Percentiles rank a stretch among this genome's conserved stretches.
Evolutionary conservation across 2,888 invertebrate genomes (phyloP).

Genomic region (Pharmacophagus antenor): DNA sequence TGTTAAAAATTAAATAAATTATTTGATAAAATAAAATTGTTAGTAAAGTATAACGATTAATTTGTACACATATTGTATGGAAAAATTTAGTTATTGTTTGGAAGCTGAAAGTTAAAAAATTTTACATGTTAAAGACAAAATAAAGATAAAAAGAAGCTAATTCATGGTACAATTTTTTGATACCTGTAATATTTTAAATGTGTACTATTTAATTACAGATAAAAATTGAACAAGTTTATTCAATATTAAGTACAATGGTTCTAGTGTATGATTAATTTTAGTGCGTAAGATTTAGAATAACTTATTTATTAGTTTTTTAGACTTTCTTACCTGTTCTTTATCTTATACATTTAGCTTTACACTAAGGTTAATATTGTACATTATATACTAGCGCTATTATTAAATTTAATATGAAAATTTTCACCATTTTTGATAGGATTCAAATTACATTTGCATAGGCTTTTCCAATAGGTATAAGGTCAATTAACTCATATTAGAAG

Average conservation of each 20-base stretch:
- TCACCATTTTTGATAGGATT: constrained; percentile 5
- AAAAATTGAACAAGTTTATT: constrained; percentile 38
- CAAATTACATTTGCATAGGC: constrained; percentile 1
- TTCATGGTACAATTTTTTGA: background rate
- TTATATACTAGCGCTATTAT: background rate
- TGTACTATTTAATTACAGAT: background rate
- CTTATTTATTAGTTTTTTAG: constrained; percentile 27
- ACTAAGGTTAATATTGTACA: background rate
- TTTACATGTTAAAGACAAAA: background rate
- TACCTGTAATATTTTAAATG: constrained; percentile 1
- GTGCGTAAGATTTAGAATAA: constrained; percentile 30
- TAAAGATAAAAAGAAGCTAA: no score
- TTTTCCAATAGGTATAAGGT: constrained; percentile 21
- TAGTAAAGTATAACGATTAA: background rate
- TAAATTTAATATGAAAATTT: constrained; percentile 10
- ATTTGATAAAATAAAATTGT: no score
- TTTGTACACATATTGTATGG: constrained; percentile 21
- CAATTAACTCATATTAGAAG: constrained; percentile 25
- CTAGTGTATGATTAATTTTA: constrained; percentile 29
- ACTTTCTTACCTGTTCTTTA: background rate
- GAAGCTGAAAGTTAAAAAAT: background rate
- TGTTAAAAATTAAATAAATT: background rate
- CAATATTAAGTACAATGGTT: constrained; percentile 50
- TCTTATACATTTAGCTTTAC: background rate
- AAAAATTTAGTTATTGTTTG: constrained; percentile 18